A percentile compares a stretch with the other conserved stretches of the same genome.
Evolutionary conservation across 1,140 invertebrate genomes (phyloP).

Genomic region (Hyposmocoma kahamanoa): DNA sequence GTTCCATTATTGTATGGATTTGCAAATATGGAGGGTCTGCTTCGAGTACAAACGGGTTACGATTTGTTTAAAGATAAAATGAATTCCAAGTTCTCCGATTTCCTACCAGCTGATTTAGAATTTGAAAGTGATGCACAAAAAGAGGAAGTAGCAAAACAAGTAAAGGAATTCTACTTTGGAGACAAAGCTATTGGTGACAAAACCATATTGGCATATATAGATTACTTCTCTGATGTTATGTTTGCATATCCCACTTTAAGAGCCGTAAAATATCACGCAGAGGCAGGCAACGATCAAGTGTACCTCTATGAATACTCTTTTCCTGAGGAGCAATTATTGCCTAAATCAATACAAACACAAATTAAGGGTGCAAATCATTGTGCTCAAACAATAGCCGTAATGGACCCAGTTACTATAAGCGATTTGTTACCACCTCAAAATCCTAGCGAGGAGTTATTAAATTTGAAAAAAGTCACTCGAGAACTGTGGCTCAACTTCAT

Average conservation of each 20-base stretch:
- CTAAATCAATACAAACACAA: conserved; percentile 13
- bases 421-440: not conserved
- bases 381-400: conserved; percentile 24
- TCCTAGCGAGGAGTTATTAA: conserved; percentile 11
- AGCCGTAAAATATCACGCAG: conserved; percentile 27
- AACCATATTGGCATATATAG: conserved; percentile 25
- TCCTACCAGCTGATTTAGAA: conserved; percentile 37
- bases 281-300: conserved; percentile 33
- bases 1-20: conserved; percentile 42
- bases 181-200: conserved; percentile 20
- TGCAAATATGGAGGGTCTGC: conserved; percentile 37
- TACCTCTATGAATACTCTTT: conserved; percentile 46
- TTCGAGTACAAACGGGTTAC: conserved; percentile 22
- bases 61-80: conserved; percentile 34
- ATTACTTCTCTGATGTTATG: conserved; percentile 37
- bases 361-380: conserved; percentile 29
- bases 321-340: conserved; percentile 12
- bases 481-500: conserved; percentile 38
- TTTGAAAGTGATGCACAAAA: conserved; percentile 30
- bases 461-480: conserved; percentile 20
- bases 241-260: conserved; percentile 30
- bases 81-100: conserved; percentile 43
- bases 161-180: conserved; percentile 45
- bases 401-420: conserved; percentile 19
- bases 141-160: conserved; percentile 22